These are phyloP conservation scores for Takifugu bimaculatus DNA, from an alignment of 2,113 vertebrate species.

Conservation along the genomic window DNA sequence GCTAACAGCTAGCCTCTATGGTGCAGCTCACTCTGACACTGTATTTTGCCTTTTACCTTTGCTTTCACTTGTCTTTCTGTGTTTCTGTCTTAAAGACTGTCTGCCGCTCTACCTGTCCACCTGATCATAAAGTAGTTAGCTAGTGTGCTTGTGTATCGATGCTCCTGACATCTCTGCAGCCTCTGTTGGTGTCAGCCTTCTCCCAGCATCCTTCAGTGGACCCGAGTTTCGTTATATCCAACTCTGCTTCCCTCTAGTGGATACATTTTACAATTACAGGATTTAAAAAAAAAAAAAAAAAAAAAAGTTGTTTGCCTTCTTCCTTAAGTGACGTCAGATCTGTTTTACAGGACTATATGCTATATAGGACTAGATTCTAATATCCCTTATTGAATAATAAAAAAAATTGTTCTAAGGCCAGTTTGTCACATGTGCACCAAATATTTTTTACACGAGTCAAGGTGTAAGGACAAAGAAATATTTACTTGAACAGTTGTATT, in stretches of 20 bases:
- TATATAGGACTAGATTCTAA: too few relatives aligned
- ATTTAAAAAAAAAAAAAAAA: too few relatives aligned
- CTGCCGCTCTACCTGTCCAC: background rate
- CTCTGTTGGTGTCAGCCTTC: constrained; percentile 43
- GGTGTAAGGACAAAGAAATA: too few relatives aligned
- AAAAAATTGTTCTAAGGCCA: too few relatives aligned
- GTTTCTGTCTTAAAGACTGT: background rate
- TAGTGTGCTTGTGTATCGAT: constrained; percentile 26
- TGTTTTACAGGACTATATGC: too few relatives aligned
- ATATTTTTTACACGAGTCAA: too few relatives aligned
- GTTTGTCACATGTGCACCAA: too few relatives aligned
- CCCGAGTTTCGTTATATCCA: background rate
- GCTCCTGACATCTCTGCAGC: constrained; percentile 60
- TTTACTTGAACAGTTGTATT: too few relatives aligned
- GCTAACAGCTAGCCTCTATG: constrained; percentile 40
- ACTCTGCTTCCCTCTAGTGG: constrained; percentile 49
- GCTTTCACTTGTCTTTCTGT: constrained; percentile 6
- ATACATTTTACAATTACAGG: background rate
- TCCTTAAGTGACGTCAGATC: too few relatives aligned
- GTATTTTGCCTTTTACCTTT: background rate
- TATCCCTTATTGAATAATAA: too few relatives aligned
- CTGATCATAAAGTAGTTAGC: constrained; percentile 2
- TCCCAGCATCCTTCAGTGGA: constrained; percentile 45
- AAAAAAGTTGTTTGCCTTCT: too few relatives aligned
- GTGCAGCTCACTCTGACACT: constrained; percentile 26